Evolutionary conservation across 2,797 vertebrate genomes (phyloP).

Genomic region (Mergus octosetaceus): DNA sequence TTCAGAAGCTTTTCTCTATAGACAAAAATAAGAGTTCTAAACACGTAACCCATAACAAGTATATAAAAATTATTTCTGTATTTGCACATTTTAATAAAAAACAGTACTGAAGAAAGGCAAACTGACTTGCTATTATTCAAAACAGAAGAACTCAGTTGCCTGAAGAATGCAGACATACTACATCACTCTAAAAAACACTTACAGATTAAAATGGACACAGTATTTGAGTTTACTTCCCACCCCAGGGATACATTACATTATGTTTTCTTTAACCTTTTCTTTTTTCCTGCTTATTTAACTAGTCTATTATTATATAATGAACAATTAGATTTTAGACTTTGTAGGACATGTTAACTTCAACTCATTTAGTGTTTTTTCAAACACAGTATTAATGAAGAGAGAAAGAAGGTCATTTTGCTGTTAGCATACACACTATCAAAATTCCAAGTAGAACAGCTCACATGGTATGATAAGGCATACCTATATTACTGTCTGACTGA

Average conservation of each 20-base stretch:
- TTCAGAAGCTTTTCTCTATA: background rate
- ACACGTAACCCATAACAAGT: background rate
- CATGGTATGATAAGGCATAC: conserved; percentile 22
- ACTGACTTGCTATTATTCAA: background rate
- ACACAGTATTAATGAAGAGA: background rate
- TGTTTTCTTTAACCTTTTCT: background rate
- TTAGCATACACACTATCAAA: background rate
- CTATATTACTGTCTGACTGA: conserved; percentile 85
- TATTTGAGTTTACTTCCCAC: background rate
- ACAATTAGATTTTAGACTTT: background rate
- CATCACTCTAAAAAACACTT: background rate
- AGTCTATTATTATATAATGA: background rate
- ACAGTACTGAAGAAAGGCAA: background rate
- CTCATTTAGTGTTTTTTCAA: background rate
- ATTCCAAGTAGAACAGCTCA: background rate
- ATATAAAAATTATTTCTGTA: background rate
- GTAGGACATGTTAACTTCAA: background rate
- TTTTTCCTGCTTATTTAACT: background rate
- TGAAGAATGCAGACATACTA: background rate
- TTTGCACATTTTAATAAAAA: background rate
- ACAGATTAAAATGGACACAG: background rate
- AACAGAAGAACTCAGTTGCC: background rate
- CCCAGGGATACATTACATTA: background rate
- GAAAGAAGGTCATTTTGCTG: background rate
- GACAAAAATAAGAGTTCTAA: background rate